These are phyloP conservation scores for Crematogaster levior DNA, from an alignment of 2,888 invertebrate species.

Conservation along the genomic window DNA sequence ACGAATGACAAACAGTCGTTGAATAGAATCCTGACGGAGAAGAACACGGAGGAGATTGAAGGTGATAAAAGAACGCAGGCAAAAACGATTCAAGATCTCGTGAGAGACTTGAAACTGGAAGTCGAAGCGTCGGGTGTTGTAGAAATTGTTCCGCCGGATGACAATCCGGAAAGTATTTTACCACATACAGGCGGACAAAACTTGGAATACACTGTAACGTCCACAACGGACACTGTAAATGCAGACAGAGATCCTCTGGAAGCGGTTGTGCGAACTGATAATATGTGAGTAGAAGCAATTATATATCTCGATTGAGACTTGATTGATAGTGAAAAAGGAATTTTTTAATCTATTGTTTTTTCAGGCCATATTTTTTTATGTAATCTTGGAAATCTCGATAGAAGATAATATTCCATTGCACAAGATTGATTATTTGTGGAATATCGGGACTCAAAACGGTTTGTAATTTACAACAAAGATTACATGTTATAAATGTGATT, in stretches of 20 bases:
- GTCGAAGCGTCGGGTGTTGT: slow-evolving; percentile 80
- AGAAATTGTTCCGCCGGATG: slow-evolving; percentile 80
- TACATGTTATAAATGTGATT: background rate
- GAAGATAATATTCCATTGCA: slow-evolving; percentile 2
- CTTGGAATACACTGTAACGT: slow-evolving; percentile 79
- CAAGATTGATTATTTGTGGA: slow-evolving; percentile 8
- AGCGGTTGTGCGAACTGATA: slow-evolving; percentile 84
- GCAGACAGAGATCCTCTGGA: slow-evolving; percentile 85
- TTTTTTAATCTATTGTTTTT: slow-evolving; percentile 9
- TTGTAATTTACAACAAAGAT: slow-evolving; percentile 12
- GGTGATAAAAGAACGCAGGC: slow-evolving; percentile 68
- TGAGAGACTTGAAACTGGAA: slow-evolving; percentile 82
- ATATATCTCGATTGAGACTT: slow-evolving; percentile 46
- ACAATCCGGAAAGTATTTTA: slow-evolving; percentile 82
- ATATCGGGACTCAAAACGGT: slow-evolving; percentile 14
- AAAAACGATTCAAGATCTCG: slow-evolving; percentile 81
- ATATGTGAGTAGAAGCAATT: slow-evolving; percentile 82
- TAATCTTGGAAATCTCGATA: slow-evolving; percentile 61
- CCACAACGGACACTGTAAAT: slow-evolving; percentile 64
- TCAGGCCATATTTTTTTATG: slow-evolving; percentile 81
- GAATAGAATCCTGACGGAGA: slow-evolving; percentile 76
- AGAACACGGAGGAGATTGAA: slow-evolving; percentile 63
- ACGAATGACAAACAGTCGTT: slow-evolving; percentile 67
- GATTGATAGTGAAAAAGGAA: background rate
- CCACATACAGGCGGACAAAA: slow-evolving; percentile 80